Conservation (phyloP, 2,113 vertebrate species). For the Tachuris rubrigastra region DNA sequence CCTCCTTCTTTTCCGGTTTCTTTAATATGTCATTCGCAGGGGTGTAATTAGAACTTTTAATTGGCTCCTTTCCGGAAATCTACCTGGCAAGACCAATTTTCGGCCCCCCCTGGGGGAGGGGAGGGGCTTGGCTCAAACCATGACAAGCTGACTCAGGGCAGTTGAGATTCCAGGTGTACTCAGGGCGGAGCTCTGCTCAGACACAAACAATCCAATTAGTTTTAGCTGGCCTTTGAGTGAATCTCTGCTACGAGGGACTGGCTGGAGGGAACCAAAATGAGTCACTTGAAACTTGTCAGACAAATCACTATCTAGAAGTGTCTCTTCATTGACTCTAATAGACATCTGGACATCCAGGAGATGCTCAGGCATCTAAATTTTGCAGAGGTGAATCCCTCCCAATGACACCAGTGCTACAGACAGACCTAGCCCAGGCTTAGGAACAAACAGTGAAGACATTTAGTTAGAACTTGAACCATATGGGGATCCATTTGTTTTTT, state of each 20-base stretch:
- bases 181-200: neutral
- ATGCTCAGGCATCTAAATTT: neutral
- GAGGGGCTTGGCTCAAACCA: no score
- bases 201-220: neutral
- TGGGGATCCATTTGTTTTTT: neutral
- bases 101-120: no score
- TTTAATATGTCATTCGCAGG: no score
- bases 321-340: neutral
- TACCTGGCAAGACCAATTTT: no score
- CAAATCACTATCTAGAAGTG: neutral
- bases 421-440: neutral
- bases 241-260: neutral
- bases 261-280: neutral
- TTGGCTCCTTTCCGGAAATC: no score
- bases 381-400: neutral
- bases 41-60: no score
- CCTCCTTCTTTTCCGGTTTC: no score
- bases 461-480: neutral
- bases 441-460: neutral
- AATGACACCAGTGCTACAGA: fast-evolving
- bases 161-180: neutral
- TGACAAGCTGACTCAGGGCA: fast-evolving
- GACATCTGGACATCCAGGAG: neutral
- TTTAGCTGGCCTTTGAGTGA: neutral
- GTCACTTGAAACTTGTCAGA: neutral